phyloP scores from a whole-genome alignment of 2,113 vertebrate species.

The Protobothrops flavoviridis region DNA sequence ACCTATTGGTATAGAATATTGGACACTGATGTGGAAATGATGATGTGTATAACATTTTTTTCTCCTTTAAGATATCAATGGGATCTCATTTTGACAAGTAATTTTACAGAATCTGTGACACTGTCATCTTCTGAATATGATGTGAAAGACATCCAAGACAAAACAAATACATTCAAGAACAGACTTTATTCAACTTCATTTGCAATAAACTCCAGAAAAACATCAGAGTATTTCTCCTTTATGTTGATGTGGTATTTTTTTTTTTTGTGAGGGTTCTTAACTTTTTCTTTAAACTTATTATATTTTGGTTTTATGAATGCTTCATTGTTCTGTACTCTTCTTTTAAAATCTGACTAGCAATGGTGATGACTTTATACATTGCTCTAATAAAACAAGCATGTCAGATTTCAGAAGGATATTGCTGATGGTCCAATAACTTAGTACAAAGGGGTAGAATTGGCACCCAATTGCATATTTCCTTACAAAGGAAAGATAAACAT shows the following conservation, averaged over 20 bases:
- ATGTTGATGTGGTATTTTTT: not conserved
- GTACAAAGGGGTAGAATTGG: not conserved
- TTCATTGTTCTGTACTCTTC: not conserved
- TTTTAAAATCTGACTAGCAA: not conserved
- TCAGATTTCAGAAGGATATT: not conserved
- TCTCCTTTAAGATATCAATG: not conserved
- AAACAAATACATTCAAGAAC: not conserved
- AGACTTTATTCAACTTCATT: not conserved
- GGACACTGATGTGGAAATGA: not conserved
- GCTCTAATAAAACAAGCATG: not conserved
- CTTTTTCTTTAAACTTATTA: not conserved
- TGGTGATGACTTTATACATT: not conserved
- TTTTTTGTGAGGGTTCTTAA: not conserved
- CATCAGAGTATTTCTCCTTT: not conserved
- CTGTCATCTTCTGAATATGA: not conserved
- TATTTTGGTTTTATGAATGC: not conserved
- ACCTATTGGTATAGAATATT: not conserved
- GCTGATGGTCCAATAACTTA: not conserved
- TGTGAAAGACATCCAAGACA: not conserved
- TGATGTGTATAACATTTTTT: not conserved
- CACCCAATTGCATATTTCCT: not conserved
- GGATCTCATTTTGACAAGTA: not conserved
- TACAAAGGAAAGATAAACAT: not conserved
- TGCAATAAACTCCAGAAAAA: not conserved
- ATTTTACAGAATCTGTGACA: not conserved